A percentile compares a stretch with the other conserved stretches of the same genome.
Evolutionary conservation across 2,888 invertebrate species (phyloP).

Genomic region (Lacanobia wlatinum): DNA sequence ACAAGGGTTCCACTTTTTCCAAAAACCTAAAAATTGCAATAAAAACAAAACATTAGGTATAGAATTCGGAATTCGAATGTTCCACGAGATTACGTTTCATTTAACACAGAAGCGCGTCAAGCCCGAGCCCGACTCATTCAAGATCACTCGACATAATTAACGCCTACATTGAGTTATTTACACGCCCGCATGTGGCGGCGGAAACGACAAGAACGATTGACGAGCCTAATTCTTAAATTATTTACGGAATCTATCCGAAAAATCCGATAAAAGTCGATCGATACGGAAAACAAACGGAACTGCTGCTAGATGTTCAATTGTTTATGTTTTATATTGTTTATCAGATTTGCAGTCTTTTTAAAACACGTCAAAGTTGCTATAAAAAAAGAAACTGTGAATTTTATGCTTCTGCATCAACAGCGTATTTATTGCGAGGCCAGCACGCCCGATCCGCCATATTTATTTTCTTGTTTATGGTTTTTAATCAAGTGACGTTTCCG

Average conservation of each 20-base stretch:
- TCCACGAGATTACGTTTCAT: constrained; percentile 79
- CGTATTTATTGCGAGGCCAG: constrained; percentile 55
- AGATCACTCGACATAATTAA: constrained; percentile 88
- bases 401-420: constrained; percentile 31
- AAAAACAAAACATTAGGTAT: constrained; percentile 63
- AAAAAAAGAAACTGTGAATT: constrained; percentile 22
- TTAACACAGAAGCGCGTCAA: constrained; percentile 70
- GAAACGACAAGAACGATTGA: constrained; percentile 78
- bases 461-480: constrained; percentile 72
- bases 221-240: constrained; percentile 75
- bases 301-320: constrained; percentile 2
- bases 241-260: constrained; percentile 67
- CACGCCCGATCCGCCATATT: constrained; percentile 66
- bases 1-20: too few species aligned
- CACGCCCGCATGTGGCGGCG: constrained; percentile 87
- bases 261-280: constrained; percentile 54
- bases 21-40: too few species aligned
- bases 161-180: constrained; percentile 88
- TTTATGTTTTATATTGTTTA: constrained; percentile 1
- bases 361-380: constrained; percentile 19
- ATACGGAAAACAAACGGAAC: constrained; percentile 28
- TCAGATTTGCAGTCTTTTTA: neutral
- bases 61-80: constrained; percentile 77
- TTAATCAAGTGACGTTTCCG: constrained; percentile 83
- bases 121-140: constrained; percentile 75